Evolutionary conservation across 2,888 invertebrate species (phyloP).

Genomic region (Xestia xanthographa): DNA sequence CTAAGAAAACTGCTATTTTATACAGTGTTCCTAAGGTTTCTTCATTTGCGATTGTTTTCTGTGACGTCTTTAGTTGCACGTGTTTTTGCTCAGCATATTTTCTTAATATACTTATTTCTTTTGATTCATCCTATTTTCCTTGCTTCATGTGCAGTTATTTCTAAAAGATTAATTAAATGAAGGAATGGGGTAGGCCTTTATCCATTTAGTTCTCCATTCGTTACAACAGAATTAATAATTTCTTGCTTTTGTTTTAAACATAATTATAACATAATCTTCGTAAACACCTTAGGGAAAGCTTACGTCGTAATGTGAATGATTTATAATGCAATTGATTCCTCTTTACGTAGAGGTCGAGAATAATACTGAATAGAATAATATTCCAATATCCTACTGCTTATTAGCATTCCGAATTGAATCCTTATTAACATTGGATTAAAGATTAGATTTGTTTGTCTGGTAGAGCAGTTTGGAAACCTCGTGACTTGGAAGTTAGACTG

Average conservation of each 20-base stretch:
- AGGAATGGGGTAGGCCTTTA: neutral
- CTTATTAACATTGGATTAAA: neutral
- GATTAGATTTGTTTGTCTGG: constrained; percentile 10
- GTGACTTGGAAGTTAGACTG: constrained; percentile 29
- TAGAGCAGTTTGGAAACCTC: neutral
- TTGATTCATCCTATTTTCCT: neutral
- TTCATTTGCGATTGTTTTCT: neutral
- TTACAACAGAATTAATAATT: neutral
- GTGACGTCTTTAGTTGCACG: neutral
- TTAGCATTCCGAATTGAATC: constrained; percentile 1
- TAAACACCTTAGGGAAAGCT: neutral
- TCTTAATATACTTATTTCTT: neutral
- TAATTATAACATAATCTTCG: too few relatives aligned
- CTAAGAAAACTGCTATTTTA: neutral
- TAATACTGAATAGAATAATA: constrained; percentile 14
- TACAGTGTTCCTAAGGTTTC: neutral
- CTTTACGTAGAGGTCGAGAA: constrained; percentile 30
- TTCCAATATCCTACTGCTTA: constrained; percentile 8
- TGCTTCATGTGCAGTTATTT: neutral
- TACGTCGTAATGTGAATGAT: neutral
- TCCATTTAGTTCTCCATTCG: neutral
- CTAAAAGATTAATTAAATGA: too few relatives aligned
- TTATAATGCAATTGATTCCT: constrained; percentile 14
- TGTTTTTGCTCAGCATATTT: neutral
- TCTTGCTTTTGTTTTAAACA: neutral